A percentile compares a stretch with the other conserved stretches of the same genome.
These are phyloP conservation scores for Microdon myrmicae DNA, from an alignment of 2,888 invertebrate species.

Conservation along the genomic window DNA sequence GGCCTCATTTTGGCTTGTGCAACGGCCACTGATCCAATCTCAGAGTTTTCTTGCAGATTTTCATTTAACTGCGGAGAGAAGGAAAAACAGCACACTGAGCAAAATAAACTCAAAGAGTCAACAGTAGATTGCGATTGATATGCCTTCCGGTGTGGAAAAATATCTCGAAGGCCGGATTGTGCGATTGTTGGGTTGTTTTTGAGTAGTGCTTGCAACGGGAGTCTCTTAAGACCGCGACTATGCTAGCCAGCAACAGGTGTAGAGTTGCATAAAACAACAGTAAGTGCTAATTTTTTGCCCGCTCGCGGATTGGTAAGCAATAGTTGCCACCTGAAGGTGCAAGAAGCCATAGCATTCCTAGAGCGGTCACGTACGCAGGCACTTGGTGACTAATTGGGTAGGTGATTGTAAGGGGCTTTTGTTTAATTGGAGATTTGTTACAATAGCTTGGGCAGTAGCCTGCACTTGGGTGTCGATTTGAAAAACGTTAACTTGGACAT, in stretches of 20 bases:
- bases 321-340: conserved; percentile 31
- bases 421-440: too few species aligned
- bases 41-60: conserved; percentile 12
- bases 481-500: too few species aligned
- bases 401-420: too few species aligned
- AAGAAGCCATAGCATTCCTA: conserved; percentile 13
- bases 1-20: conserved; percentile 14
- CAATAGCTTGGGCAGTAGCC: too few species aligned
- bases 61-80: conserved; percentile 9
- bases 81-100: conserved; percentile 42
- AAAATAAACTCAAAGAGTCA: too few species aligned
- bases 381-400: conserved; percentile 36
- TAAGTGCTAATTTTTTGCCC: conserved; percentile 42
- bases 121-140: conserved; percentile 45
- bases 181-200: conserved; percentile 4
- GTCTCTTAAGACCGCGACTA: conserved; percentile 38
- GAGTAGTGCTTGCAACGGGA: conserved; percentile 11
- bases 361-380: conserved; percentile 17
- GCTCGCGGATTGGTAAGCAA: conserved; percentile 19
- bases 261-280: conserved; percentile 37
- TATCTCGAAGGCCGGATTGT: conserved; percentile 14
- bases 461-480: too few species aligned
- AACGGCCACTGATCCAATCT: conserved; percentile 3
- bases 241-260: conserved; percentile 46
- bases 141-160: conserved; percentile 46